phyloP scores from a whole-genome alignment of 2,797 vertebrate genomes.

The Kryptopterus vitreolus region DNA sequence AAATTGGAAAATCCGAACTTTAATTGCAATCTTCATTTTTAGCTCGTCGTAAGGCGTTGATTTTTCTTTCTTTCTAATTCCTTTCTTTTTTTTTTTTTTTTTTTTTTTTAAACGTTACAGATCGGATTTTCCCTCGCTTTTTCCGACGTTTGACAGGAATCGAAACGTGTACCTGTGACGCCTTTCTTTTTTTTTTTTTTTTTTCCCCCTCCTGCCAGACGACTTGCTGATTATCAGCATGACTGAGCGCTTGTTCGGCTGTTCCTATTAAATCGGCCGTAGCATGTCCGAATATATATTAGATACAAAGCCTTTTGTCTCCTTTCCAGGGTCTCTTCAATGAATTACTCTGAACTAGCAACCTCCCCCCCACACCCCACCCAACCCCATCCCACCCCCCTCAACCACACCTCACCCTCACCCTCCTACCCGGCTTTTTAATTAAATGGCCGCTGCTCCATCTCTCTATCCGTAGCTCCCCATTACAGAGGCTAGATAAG shows the following conservation, averaged over 20 bases:
- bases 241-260: not conserved
- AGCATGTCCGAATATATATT: conserved; percentile 70
- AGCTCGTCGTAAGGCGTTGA: not conserved
- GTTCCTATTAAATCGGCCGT: conserved; percentile 12
- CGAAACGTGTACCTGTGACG: not conserved
- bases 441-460: conserved; percentile 94
- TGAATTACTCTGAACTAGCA: conserved; percentile 77
- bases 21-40: too few relatives aligned
- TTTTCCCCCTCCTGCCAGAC: too few relatives aligned
- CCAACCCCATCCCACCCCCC: conserved; percentile 57
- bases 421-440: conserved; percentile 79
- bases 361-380: conserved; percentile 44
- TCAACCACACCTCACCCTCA: conserved; percentile 38
- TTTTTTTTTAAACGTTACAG: too few relatives aligned
- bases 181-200: too few relatives aligned
- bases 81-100: too few relatives aligned
- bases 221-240: not conserved
- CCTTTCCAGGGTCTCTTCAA: conserved; percentile 80
- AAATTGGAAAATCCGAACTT: not conserved
- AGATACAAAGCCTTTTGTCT: conserved; percentile 83
- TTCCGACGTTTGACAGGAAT: not conserved
- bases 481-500: conserved; percentile 88
- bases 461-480: conserved; percentile 84
- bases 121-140: too few relatives aligned
- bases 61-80: too few relatives aligned